A percentile compares a stretch with the other conserved stretches of the same genome.
Conservation (phyloP, 1,140 invertebrate genomes). For the Drosophila athabasca region DNA sequence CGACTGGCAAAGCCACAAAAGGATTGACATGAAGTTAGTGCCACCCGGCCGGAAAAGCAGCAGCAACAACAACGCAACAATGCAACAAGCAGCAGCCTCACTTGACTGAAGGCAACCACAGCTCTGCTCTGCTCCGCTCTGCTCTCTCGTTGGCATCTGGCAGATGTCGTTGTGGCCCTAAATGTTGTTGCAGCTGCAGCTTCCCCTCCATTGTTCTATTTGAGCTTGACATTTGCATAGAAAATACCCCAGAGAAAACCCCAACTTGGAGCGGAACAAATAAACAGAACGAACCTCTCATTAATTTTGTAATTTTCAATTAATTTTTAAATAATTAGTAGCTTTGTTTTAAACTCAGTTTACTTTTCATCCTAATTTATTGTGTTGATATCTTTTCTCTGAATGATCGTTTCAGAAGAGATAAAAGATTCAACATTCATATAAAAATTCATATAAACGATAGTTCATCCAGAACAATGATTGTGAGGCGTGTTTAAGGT, state of each 20-base stretch:
- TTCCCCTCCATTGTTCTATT: slow-evolving; percentile 60
- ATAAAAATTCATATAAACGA: too few relatives aligned
- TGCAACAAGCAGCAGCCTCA: background rate
- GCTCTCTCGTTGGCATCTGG: slow-evolving; percentile 46
- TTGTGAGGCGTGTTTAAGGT: too few relatives aligned
- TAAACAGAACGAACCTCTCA: slow-evolving; percentile 5
- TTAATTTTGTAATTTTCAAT: slow-evolving; percentile 63
- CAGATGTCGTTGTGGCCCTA: slow-evolving; percentile 37
- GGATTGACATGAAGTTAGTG: slow-evolving; percentile 81
- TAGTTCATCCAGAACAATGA: too few relatives aligned
- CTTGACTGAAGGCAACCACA: slow-evolving; percentile 65
- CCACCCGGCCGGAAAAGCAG: slow-evolving; percentile 39
- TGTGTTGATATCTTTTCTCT: slow-evolving; percentile 1
- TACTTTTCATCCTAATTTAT: background rate
- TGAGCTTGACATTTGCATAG: slow-evolving; percentile 71
- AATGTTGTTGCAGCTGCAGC: slow-evolving; percentile 33
- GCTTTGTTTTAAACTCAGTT: background rate
- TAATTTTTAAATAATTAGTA: slow-evolving; percentile 61
- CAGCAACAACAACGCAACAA: slow-evolving; percentile 23
- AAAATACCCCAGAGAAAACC: slow-evolving; percentile 34
- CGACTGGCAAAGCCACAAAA: slow-evolving; percentile 78
- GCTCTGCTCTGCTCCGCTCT: slow-evolving; percentile 34
- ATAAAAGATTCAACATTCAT: too few relatives aligned
- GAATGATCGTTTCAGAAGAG: background rate
- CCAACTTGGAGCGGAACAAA: slow-evolving; percentile 4